Percentiles rank a stretch among this genome's conserved stretches.
These are phyloP conservation scores for Limnephilus rhombicus DNA, from an alignment of 2,888 invertebrate species.

Conservation along the genomic window DNA sequence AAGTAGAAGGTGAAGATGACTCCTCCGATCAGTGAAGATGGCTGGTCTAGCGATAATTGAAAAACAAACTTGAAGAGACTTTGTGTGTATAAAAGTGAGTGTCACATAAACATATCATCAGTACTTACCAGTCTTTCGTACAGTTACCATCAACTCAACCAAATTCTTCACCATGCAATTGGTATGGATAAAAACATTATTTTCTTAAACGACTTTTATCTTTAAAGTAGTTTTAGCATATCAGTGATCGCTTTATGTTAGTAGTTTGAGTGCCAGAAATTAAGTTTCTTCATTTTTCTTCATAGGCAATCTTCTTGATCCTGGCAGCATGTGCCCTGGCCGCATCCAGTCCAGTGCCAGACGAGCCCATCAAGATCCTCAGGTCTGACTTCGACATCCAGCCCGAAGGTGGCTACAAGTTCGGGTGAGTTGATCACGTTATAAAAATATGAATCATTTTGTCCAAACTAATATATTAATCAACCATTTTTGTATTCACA, in stretches of 20 bases:
- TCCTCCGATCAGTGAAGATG: not conserved
- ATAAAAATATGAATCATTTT: too few relatives aligned
- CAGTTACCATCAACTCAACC: not conserved
- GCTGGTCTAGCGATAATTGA: not conserved
- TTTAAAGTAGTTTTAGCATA: not conserved
- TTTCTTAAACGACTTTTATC: not conserved
- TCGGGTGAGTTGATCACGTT: slow-evolving; percentile 53
- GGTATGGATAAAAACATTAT: slow-evolving; percentile 18
- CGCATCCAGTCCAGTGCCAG: slow-evolving; percentile 59
- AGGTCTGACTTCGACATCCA: slow-evolving; percentile 60
- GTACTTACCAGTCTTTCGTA: slow-evolving; percentile 33
- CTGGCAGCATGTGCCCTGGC: slow-evolving; percentile 54
- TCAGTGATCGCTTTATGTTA: not conserved
- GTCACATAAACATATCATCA: slow-evolving; percentile 37
- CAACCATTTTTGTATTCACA: too few relatives aligned
- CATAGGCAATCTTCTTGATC: slow-evolving; percentile 31
- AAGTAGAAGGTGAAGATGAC: not conserved
- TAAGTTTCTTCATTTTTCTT: not conserved
- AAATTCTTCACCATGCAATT: slow-evolving; percentile 25
- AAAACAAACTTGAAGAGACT: not conserved
- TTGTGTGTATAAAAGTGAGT: slow-evolving; percentile 53
- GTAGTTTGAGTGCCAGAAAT: not conserved
- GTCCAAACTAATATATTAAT: too few relatives aligned
- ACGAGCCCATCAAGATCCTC: slow-evolving; percentile 65
- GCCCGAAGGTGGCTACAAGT: slow-evolving; percentile 62